These are phyloP conservation scores for Heliconius nattereri DNA, from an alignment of 1,140 invertebrate genomes.

Conservation along the genomic window DNA sequence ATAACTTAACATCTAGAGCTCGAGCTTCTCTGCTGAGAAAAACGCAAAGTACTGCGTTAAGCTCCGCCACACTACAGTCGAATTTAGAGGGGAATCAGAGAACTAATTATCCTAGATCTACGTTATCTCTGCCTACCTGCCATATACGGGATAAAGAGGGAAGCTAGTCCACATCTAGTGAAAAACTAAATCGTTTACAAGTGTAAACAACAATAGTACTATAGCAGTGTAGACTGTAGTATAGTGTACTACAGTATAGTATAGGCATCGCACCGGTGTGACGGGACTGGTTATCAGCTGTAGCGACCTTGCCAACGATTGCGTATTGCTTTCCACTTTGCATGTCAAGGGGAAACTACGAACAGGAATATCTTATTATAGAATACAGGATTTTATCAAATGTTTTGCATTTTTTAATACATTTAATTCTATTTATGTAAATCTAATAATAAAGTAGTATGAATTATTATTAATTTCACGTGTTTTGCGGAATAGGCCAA, in stretches of 20 bases:
- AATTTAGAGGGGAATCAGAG: too few relatives aligned
- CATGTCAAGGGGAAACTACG: constrained; percentile 17
- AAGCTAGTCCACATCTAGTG: too few relatives aligned
- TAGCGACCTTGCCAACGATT: constrained; percentile 27
- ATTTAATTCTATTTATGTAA: background rate
- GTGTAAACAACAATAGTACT: constrained; percentile 12
- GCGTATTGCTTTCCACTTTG: constrained; percentile 12
- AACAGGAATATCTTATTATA: constrained; percentile 13
- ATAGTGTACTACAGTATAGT: background rate
- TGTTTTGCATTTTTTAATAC: background rate
- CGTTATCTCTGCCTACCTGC: background rate
- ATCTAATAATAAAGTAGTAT: background rate
- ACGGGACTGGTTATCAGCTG: constrained; percentile 38
- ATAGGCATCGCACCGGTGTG: constrained; percentile 28
- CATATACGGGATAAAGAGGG: background rate
- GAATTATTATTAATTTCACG: background rate
- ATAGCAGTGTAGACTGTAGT: background rate
- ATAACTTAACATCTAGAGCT: too few relatives aligned
- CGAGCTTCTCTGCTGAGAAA: too few relatives aligned
- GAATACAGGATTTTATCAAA: background rate
- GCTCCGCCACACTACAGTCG: too few relatives aligned
- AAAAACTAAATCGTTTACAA: background rate
- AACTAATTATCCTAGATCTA: too few relatives aligned
- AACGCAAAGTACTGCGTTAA: too few relatives aligned
- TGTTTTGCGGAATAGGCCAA: background rate